These are phyloP conservation scores for Morpho deidamia DNA, from an alignment of 2,888 invertebrate genomes.

Conservation along the genomic window DNA sequence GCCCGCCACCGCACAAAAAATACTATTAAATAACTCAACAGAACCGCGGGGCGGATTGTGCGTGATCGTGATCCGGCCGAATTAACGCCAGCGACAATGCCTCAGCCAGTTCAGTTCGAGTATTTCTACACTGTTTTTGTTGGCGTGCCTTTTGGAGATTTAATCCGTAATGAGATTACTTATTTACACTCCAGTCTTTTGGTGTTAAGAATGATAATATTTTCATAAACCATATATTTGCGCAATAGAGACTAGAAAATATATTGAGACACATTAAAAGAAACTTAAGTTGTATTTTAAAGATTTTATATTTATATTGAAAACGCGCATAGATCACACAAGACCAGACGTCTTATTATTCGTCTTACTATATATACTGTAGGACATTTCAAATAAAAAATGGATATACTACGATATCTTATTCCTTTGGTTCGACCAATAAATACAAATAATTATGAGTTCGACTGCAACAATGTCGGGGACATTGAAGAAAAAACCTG, in stretches of 20 bases:
- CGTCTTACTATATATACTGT: too few species aligned
- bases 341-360: too few species aligned
- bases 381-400: background rate
- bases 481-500: too few species aligned
- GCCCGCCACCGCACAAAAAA: constrained; percentile 72
- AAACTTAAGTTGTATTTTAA: too few species aligned
- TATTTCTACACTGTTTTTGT: constrained; percentile 38
- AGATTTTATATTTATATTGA: too few species aligned
- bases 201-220: constrained; percentile 3
- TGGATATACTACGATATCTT: background rate
- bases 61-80: constrained; percentile 68
- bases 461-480: too few species aligned
- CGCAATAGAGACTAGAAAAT: background rate
- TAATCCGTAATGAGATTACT: constrained; percentile 29
- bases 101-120: constrained; percentile 42
- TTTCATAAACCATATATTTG: constrained; percentile 2
- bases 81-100: constrained; percentile 66
- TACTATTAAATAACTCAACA: constrained; percentile 74
- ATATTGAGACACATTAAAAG: background rate
- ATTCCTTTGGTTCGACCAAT: too few species aligned
- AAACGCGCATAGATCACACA: too few species aligned
- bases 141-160: constrained; percentile 37
- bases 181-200: constrained; percentile 18
- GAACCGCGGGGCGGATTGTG: constrained; percentile 66
- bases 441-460: too few species aligned